Conservation (phyloP, 2,797 vertebrate species). For the Cirrhinus mrigala region DNA sequence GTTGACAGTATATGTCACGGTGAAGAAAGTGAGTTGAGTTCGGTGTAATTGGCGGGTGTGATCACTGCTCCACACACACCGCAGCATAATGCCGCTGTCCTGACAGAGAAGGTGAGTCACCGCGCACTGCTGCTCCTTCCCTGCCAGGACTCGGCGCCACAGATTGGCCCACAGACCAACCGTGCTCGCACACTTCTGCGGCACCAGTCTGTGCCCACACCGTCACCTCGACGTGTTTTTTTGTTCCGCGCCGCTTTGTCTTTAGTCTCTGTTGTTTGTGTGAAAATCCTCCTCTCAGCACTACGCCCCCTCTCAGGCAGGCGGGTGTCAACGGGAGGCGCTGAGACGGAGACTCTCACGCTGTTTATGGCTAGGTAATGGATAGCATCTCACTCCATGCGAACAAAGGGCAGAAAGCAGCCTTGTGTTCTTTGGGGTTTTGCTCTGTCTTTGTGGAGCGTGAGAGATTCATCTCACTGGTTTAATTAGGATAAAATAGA, state of each 20-base stretch:
- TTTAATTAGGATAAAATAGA: conserved; percentile 59
- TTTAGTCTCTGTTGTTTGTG: conserved; percentile 63
- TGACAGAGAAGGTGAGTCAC: conserved; percentile 67
- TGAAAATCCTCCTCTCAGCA: conserved; percentile 58
- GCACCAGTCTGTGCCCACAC: conserved; percentile 56
- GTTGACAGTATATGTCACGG: conserved; percentile 34
- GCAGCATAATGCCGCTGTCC: conserved; percentile 59
- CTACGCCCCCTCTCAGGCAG: conserved; percentile 48
- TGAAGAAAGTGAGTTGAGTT: conserved; percentile 35
- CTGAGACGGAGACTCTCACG: conserved; percentile 49
- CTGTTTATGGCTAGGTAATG: conserved; percentile 54
- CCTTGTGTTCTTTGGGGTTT: conserved; percentile 24
- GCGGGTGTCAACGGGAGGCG: conserved; percentile 43
- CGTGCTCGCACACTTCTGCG: conserved; percentile 60
- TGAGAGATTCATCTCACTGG: conserved; percentile 33
- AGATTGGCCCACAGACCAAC: conserved; percentile 62
- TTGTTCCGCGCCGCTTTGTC: conserved; percentile 58
- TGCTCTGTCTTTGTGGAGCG: conserved; percentile 8
- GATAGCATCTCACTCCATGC: conserved; percentile 32
- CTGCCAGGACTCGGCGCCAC: conserved; percentile 54
- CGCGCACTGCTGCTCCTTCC: conserved; percentile 56
- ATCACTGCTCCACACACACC: conserved; percentile 52
- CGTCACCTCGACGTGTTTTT: conserved; percentile 54
- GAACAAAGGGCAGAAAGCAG: conserved; percentile 40
- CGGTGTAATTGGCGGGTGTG: conserved; percentile 49